A percentile compares a stretch with the other conserved stretches of the same genome.
These are phyloP conservation scores for Cerceris rybyensis DNA, from an alignment of 2,888 invertebrate genomes.

Conservation along the genomic window DNA sequence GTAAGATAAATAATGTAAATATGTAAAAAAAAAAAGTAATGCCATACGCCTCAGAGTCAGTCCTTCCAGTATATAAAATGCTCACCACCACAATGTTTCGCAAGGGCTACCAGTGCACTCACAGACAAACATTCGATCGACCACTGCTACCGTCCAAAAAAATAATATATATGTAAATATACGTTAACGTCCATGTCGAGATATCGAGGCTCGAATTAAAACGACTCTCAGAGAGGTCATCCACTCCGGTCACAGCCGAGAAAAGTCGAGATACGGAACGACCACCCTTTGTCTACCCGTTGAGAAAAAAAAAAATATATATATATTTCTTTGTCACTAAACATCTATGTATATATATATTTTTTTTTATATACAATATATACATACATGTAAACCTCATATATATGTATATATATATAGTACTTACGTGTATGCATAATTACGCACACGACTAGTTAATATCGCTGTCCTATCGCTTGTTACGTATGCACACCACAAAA, in stretches of 20 bases:
- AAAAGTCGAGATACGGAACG: constrained; percentile 45
- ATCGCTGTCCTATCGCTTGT: constrained; percentile 63
- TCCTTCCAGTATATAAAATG: constrained; percentile 50
- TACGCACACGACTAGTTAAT: constrained; percentile 66
- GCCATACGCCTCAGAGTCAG: constrained; percentile 50
- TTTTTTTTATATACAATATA: constrained; percentile 19
- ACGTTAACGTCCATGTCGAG: constrained; percentile 43
- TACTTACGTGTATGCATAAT: constrained; percentile 37
- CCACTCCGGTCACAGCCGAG: constrained; percentile 39
- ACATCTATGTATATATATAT: constrained; percentile 37
- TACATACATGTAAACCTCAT: constrained; percentile 22
- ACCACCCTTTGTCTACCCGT: constrained; percentile 47
- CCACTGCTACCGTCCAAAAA: constrained; percentile 70
- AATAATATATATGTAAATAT: constrained; percentile 33
- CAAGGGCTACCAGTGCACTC: constrained; percentile 80
- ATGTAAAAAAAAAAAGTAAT: constrained; percentile 31
- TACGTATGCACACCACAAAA: constrained; percentile 63
- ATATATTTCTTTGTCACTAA: constrained; percentile 22
- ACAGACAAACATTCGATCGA: constrained; percentile 82
- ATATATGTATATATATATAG: constrained; percentile 37
- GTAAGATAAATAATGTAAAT: constrained; percentile 34
- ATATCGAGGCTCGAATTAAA: constrained; percentile 40
- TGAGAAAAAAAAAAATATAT: constrained; percentile 20
- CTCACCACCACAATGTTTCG: constrained; percentile 76
- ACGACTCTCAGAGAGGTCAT: constrained; percentile 38